These are phyloP conservation scores for Isurus oxyrinchus DNA, from an alignment of 2,113 vertebrate genomes.

Conservation along the genomic window DNA sequence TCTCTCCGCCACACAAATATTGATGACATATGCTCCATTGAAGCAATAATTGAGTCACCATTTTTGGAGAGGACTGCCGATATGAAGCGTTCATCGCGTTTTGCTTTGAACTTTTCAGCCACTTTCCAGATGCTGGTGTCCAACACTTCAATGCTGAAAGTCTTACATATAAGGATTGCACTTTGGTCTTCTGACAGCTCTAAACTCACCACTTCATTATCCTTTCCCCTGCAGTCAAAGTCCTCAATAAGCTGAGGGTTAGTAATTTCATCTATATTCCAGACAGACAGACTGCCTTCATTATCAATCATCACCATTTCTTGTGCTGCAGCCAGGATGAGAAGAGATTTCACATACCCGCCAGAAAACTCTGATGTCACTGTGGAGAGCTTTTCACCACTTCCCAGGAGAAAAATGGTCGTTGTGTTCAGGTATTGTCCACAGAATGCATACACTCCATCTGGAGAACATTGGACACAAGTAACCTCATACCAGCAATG, in stretches of 20 bases:
- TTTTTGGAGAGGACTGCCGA: constrained; percentile 91
- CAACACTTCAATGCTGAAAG: constrained; percentile 85
- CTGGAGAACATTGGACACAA: constrained; percentile 89
- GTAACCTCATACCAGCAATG: constrained; percentile 99
- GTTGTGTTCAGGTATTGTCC: constrained; percentile 93
- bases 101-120: constrained; percentile 92
- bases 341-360: constrained; percentile 93
- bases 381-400: constrained; percentile 86
- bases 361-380: constrained; percentile 93
- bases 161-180: constrained; percentile 92
- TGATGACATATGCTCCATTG: constrained; percentile 96
- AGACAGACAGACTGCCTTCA: constrained; percentile 90
- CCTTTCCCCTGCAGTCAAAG: constrained; percentile 88
- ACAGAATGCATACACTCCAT: constrained; percentile 89
- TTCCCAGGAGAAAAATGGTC: constrained; percentile 87
- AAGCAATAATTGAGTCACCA: constrained; percentile 91
- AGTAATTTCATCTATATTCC: constrained; percentile 87
- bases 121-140: constrained; percentile 91
- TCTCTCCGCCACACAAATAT: constrained; percentile 98
- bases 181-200: constrained; percentile 95
- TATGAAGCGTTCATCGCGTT: constrained; percentile 84
- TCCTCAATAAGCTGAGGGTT: constrained; percentile 89
- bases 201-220: constrained; percentile 85
- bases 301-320: constrained; percentile 98
- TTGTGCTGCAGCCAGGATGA: constrained; percentile 80